These are phyloP conservation scores for Bombus consobrinus DNA, from an alignment of 1,140 invertebrate species.

Conservation along the genomic window DNA sequence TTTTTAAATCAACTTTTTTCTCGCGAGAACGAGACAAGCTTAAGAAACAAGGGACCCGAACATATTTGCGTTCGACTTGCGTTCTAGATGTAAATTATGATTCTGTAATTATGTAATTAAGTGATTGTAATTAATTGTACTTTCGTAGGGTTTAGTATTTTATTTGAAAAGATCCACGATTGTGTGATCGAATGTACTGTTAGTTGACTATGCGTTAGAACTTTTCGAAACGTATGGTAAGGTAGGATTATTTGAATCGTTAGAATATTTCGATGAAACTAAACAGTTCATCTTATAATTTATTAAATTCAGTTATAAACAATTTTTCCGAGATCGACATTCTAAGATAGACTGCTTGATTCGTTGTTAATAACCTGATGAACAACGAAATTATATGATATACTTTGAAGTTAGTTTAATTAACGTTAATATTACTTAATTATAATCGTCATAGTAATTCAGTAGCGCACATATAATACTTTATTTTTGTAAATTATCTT, in stretches of 20 bases:
- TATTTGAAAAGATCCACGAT: neutral
- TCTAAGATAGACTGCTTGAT: too few species aligned
- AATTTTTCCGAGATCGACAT: too few species aligned
- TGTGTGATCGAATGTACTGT: neutral
- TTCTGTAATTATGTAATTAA: conserved; percentile 58
- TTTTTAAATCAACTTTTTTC: neutral
- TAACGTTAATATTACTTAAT: too few species aligned
- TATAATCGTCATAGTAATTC: too few species aligned
- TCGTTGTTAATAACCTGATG: too few species aligned
- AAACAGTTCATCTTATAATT: neutral
- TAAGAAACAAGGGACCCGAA: conserved; percentile 18
- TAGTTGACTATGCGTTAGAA: neutral
- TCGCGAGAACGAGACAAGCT: neutral
- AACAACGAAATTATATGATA: too few species aligned
- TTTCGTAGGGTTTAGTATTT: conserved; percentile 18
- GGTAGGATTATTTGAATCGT: neutral
- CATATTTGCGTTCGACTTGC: neutral
- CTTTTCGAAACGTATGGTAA: neutral
- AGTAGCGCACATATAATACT: too few species aligned
- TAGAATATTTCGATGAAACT: neutral
- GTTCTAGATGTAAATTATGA: conserved; percentile 38
- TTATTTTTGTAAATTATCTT: too few species aligned
- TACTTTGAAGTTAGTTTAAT: too few species aligned
- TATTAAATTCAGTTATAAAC: neutral
- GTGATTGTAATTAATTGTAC: conserved; percentile 36